Evolutionary conservation across 1,140 invertebrate species (phyloP).

Genomic region (Eufriesea mexicana): DNA sequence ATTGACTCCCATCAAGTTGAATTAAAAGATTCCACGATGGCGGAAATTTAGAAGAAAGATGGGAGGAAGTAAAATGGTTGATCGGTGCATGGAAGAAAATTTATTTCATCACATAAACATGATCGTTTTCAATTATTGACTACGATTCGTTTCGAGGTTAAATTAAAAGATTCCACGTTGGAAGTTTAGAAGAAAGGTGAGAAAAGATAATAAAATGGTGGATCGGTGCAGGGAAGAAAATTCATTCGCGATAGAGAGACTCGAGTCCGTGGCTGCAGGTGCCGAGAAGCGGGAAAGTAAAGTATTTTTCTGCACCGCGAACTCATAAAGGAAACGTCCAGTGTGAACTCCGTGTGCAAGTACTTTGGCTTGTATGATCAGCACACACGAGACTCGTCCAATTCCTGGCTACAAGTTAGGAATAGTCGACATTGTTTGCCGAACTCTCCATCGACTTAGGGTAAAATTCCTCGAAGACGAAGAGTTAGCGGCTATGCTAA

Average conservation of each 20-base stretch:
- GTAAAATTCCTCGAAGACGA: constrained; percentile 56
- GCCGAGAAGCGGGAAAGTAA: constrained; percentile 16
- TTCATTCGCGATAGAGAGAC: background rate
- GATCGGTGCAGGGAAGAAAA: no score
- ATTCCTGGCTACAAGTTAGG: constrained; percentile 61
- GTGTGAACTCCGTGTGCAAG: constrained; percentile 42
- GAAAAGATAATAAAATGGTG: no score
- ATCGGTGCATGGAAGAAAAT: no score
- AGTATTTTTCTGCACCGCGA: constrained; percentile 28
- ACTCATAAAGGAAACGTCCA: constrained; percentile 46
- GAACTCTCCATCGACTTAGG: constrained; percentile 66
- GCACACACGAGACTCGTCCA: constrained; percentile 41
- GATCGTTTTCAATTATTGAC: no score
- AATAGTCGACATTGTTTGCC: constrained; percentile 70
- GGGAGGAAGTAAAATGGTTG: no score
- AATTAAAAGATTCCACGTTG: no score
- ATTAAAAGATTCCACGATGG: no score
- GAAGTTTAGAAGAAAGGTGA: no score
- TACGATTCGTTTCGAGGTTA: no score
- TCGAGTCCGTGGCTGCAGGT: background rate
- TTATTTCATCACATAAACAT: no score
- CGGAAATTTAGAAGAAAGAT: no score
- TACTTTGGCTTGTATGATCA: constrained; percentile 52
- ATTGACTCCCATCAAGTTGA: no score
- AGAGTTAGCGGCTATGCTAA: constrained; percentile 43